These are phyloP conservation scores for Alviniconcha strummeri DNA, from an alignment of 2,888 invertebrate genomes.

Conservation along the genomic window DNA sequence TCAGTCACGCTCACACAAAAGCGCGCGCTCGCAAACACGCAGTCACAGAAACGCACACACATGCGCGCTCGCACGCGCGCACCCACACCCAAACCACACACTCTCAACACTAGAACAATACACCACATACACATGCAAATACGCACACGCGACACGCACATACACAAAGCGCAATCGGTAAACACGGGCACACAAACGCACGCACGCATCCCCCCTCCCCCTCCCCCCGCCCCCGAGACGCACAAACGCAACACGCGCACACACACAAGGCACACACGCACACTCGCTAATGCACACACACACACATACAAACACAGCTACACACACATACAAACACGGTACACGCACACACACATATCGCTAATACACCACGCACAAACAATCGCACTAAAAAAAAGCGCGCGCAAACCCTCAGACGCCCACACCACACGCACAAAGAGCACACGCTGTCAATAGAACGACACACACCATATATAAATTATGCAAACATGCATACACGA, in stretches of 20 bases:
- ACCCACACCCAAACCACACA: neutral
- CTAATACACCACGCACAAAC: neutral
- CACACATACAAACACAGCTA: neutral
- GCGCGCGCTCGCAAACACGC: neutral
- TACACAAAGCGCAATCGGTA: neutral
- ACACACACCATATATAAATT: too few relatives aligned
- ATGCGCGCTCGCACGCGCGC: neutral
- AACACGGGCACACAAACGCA: neutral
- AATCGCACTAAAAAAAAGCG: too few relatives aligned
- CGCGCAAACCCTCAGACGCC: neutral
- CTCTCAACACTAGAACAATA: neutral
- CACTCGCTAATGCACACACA: neutral
- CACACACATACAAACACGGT: conserved; percentile 3
- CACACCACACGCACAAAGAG: neutral
- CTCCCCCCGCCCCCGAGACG: too few relatives aligned
- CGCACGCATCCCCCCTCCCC: neutral
- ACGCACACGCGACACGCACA: neutral
- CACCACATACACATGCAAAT: neutral
- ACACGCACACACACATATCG: neutral
- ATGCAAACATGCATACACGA: neutral
- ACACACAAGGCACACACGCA: neutral
- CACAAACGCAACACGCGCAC: neutral
- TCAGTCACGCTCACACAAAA: neutral
- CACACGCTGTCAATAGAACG: too few relatives aligned
- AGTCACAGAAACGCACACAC: neutral